These are phyloP conservation scores for Mythimna ferrago DNA, from an alignment of 2,888 invertebrate species.

Conservation along the genomic window DNA sequence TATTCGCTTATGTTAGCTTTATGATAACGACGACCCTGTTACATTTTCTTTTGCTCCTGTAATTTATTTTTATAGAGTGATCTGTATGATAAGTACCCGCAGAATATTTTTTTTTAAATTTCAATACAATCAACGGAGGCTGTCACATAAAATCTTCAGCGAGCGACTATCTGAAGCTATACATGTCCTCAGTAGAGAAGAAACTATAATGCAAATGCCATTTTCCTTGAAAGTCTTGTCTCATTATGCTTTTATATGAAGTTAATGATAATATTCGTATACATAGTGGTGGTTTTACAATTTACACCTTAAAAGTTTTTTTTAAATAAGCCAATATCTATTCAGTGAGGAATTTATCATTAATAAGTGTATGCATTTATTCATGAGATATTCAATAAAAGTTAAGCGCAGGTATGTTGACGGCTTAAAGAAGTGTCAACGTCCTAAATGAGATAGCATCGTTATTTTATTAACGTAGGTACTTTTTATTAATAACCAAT, in stretches of 20 bases:
- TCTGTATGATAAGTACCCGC: constrained; percentile 77
- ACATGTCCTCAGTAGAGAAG: constrained; percentile 31
- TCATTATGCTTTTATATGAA: constrained; percentile 37
- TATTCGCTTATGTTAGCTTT: constrained; percentile 74
- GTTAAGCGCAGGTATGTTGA: constrained; percentile 45
- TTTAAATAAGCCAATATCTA: constrained; percentile 51
- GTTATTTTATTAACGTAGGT: constrained; percentile 49
- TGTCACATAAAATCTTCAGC: constrained; percentile 58
- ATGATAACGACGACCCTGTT: constrained; percentile 71
- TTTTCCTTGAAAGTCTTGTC: constrained; percentile 47
- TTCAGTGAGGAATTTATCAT: constrained; percentile 51
- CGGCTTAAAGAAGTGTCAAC: constrained; percentile 58
- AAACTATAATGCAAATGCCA: constrained; percentile 42
- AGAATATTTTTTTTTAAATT: constrained; percentile 62
- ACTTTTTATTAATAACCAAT: constrained; percentile 72
- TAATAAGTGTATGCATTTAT: constrained; percentile 57
- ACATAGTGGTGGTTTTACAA: constrained; percentile 33
- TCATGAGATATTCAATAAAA: constrained; percentile 55
- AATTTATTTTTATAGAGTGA: constrained; percentile 70
- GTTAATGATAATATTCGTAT: constrained; percentile 38
- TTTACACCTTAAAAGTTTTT: constrained; percentile 44
- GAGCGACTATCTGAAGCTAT: constrained; percentile 34
- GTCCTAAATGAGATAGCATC: constrained; percentile 58
- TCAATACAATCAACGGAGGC: constrained; percentile 63
- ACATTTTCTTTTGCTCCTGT: constrained; percentile 71